phyloP scores from a whole-genome alignment of 2,888 invertebrate species.

The Macrosoma leucophasiata region DNA sequence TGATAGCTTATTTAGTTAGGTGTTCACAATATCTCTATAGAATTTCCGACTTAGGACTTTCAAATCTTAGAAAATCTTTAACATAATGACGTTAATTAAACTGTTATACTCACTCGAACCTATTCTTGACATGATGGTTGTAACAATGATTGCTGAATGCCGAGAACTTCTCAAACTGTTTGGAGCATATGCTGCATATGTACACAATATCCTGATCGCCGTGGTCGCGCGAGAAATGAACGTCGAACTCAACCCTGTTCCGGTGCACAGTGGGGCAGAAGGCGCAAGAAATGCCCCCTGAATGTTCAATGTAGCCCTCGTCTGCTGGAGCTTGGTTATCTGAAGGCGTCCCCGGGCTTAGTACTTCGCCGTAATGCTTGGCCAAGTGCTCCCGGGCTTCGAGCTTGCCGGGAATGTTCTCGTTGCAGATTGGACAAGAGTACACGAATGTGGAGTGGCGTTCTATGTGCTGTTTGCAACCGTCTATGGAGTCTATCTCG shows the following conservation, averaged over 20 bases:
- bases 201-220: conserved; percentile 53
- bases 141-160: conserved; percentile 74
- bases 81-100: no score
- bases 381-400: conserved; percentile 46
- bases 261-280: conserved; percentile 69
- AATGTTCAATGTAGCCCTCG: conserved; percentile 55
- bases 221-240: conserved; percentile 67
- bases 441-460: conserved; percentile 46
- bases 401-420: conserved; percentile 36
- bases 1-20: no score
- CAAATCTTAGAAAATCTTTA: no score
- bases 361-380: conserved; percentile 47
- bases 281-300: conserved; percentile 69
- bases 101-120: conserved; percentile 57
- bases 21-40: no score
- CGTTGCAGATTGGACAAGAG: conserved; percentile 55
- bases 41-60: no score
- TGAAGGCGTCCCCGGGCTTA: conserved; percentile 30
- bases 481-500: conserved; percentile 39
- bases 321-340: conserved; percentile 42
- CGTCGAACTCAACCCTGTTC: conserved; percentile 67
- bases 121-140: conserved; percentile 58
- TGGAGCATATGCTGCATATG: conserved; percentile 74
- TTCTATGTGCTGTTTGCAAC: conserved; percentile 53
- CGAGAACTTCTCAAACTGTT: conserved; percentile 70